Evolutionary conservation across 2,888 invertebrate genomes (phyloP), one percentile per base, ranked within the genome.

Genomic region (Bhutanitis thaidina): DNA sequence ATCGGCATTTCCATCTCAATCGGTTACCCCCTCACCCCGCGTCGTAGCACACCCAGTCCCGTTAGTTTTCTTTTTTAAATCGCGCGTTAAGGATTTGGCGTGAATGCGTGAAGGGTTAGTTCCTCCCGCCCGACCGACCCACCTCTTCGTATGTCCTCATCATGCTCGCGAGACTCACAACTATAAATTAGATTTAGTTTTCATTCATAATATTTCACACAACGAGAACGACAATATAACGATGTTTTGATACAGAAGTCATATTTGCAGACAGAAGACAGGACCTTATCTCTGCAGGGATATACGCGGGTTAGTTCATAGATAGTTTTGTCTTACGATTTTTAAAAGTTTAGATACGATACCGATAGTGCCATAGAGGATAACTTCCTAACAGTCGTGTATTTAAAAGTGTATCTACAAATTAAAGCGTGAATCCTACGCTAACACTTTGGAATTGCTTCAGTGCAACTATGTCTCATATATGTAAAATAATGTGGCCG

Each of bases 1-100:
- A 85, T 86, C 81, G 84, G 74, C 80, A 87, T 88, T 87, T 83
- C 84, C 84, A 83, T 85, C 85, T 83, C 83, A 78, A 83, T 80
- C 81, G 77, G 62, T 73, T 71, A 2, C 38, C n/a, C 74, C 71
- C 70, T 67, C 66, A 61, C 63, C 73, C 41, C 49, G 52, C 54
- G 65, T 60, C 64, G 25, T 45, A 16, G 43, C 32, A 43, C 43
- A 48, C 77, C 72, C 71, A 70, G 67, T 62, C 64, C 73, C 78
- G 82, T 85, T 85, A 85, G 86, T 87, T 87, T 87, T 86, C 87
- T 85, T 88, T 87, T 88, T 89, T 89, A 88, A 88, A 88, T 87
- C 86, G 83, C 84, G 81, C 85, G 86, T 87, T 87, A 86, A 87
- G 83, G 86, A 86, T 85, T 85, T 81, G 82, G 83, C 80, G 83